Evolutionary conservation across 2,113 vertebrate species (phyloP).

Genomic region (Martes martes): DNA sequence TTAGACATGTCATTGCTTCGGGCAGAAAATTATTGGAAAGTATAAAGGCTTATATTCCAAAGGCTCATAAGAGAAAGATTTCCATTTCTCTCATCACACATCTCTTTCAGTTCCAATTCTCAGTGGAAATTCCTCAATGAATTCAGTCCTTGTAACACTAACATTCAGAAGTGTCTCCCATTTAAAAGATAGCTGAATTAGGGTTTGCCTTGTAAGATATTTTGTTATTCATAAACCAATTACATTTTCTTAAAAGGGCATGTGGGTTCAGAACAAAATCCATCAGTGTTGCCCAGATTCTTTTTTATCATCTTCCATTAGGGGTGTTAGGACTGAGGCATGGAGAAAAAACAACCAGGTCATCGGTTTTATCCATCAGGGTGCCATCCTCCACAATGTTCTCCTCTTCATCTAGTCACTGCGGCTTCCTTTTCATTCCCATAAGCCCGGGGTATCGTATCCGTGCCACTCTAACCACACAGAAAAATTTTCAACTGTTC

Average conservation of each 20-base stretch:
- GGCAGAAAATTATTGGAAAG: constrained; percentile 69
- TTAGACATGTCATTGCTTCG: constrained; percentile 70
- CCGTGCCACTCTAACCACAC: background rate
- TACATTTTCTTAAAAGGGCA: background rate
- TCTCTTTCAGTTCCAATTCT: constrained; percentile 38
- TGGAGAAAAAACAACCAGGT: background rate
- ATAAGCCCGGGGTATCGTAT: background rate
- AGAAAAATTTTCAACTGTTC: background rate
- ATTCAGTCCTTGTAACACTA: constrained; percentile 39
- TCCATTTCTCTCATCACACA: constrained; percentile 37
- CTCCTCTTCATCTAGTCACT: background rate
- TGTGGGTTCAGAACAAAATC: background rate
- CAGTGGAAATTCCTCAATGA: constrained; percentile 50
- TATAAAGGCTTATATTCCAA: constrained; percentile 59
- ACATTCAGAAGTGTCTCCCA: constrained; percentile 25
- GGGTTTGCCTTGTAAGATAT: background rate
- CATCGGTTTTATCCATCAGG: background rate
- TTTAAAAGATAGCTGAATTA: constrained; percentile 39
- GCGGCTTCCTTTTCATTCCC: background rate
- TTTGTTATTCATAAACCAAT: constrained; percentile 45
- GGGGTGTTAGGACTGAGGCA: background rate
- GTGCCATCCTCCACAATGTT: background rate
- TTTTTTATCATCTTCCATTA: constrained; percentile 13
- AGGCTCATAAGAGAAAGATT: background rate
- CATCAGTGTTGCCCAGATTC: background rate